These are phyloP conservation scores for Spea multiplicata DNA, from an alignment of 2,113 vertebrate genomes.

Conservation along the genomic window DNA sequence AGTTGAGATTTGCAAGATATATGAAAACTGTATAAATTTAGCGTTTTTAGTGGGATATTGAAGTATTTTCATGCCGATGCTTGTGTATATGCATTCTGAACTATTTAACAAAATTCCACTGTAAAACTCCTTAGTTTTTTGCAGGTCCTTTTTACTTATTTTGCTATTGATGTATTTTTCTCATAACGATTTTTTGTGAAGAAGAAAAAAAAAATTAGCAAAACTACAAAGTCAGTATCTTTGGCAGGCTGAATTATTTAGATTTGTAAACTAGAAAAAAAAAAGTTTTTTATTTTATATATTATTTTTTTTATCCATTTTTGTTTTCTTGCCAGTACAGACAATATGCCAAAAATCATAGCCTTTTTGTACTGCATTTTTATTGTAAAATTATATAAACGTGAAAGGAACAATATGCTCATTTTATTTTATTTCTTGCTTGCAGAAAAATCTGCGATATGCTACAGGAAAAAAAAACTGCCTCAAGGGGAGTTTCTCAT, in stretches of 20 bases:
- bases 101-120: conserved; percentile 71
- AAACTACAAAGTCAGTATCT: conserved; percentile 52
- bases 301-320: conserved; percentile 36
- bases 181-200: conserved; percentile 58
- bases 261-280: neutral
- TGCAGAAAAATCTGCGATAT: conserved; percentile 57
- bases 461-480: conserved; percentile 64
- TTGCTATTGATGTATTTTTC: conserved; percentile 62
- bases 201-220: conserved; percentile 50
- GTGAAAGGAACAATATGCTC: conserved; percentile 50
- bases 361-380: conserved; percentile 77
- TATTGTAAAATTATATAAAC: conserved; percentile 59
- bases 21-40: conserved; percentile 78
- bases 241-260: conserved; percentile 48
- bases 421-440: conserved; percentile 41
- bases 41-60: conserved; percentile 77
- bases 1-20: conserved; percentile 69
- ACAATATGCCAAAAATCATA: conserved; percentile 89
- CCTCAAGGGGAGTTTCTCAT: conserved; percentile 65
- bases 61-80: conserved; percentile 87
- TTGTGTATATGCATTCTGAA: conserved; percentile 71
- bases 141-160: conserved; percentile 64
- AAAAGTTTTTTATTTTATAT: conserved; percentile 5
- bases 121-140: conserved; percentile 69
- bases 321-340: conserved; percentile 74